A percentile compares a stretch with the other conserved stretches of the same genome.
Conservation (phyloP, 2,797 vertebrate genomes). For the Myripristis jacobus region DNA sequence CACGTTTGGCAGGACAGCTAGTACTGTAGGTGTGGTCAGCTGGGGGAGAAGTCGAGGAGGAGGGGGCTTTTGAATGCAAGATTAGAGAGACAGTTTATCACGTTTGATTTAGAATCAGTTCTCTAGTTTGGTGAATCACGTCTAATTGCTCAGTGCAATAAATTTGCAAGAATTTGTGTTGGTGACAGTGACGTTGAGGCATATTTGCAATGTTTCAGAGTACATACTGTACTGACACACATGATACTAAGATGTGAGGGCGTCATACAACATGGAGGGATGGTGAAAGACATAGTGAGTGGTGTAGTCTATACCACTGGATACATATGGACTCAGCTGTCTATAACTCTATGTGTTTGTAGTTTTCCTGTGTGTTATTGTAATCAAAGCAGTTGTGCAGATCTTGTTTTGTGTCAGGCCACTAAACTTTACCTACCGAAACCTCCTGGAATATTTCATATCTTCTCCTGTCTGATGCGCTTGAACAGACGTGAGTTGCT, state of each 20-base stretch:
- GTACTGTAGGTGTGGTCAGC: conserved; percentile 21
- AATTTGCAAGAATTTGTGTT: background rate
- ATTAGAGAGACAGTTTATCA: conserved; percentile 36
- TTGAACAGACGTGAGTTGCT: conserved; percentile 18
- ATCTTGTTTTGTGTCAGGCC: conserved; percentile 47
- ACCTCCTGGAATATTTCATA: conserved; percentile 43
- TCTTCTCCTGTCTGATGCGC: conserved; percentile 29
- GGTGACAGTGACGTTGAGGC: background rate
- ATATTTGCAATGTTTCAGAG: conserved; percentile 7
- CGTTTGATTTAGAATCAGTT: conserved; percentile 25
- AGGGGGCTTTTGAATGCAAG: conserved; percentile 32
- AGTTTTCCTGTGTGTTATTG: conserved; percentile 22
- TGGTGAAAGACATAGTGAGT: background rate
- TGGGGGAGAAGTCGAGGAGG: conserved; percentile 12
- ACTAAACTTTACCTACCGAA: conserved; percentile 39
- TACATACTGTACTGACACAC: conserved; percentile 10
- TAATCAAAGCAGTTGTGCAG: conserved; percentile 32
- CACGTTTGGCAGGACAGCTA: conserved; percentile 32
- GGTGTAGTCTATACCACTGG: no score
- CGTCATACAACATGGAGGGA: background rate
- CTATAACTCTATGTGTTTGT: conserved; percentile 18
- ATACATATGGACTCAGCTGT: background rate
- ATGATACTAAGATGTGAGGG: conserved; percentile 21
- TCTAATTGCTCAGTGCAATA: background rate
- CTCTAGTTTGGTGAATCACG: background rate